phyloP scores from a whole-genome alignment of 2,888 invertebrate species.

The Platycnemis pennipes region DNA sequence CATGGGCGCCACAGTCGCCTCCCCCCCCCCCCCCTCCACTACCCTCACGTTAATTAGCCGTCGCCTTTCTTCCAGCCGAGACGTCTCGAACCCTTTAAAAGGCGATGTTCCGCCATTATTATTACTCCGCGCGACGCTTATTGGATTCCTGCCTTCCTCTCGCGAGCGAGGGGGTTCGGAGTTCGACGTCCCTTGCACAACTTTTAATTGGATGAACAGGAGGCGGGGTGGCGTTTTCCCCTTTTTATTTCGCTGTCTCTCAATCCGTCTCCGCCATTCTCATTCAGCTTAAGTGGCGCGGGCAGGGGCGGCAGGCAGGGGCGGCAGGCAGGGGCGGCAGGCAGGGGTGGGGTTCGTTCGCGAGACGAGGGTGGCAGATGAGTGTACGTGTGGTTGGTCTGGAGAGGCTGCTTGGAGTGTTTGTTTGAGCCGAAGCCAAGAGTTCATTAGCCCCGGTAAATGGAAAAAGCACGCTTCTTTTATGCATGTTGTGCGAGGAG shows the following conservation, averaged over 20 bases:
- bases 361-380: neutral
- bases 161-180: neutral
- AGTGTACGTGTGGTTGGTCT: neutral
- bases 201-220: conserved; percentile 30
- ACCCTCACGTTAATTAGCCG: neutral
- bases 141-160: neutral
- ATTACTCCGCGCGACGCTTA: neutral
- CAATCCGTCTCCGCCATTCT: conserved; percentile 6
- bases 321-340: neutral
- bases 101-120: neutral
- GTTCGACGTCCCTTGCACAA: neutral
- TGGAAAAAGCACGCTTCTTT: neutral
- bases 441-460: conserved; percentile 6
- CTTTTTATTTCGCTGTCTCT: neutral
- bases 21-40: neutral
- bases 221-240: neutral
- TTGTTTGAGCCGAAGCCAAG: neutral
- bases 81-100: neutral
- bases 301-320: neutral
- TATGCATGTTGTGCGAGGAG: neutral
- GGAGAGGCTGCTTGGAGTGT: neutral
- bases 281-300: neutral
- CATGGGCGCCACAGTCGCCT: neutral
- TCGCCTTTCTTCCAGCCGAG: neutral
- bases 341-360: neutral